Percentiles rank a stretch among this genome's conserved stretches.
Evolutionary conservation across 1,140 invertebrate genomes (phyloP).

Genomic region (Episyrphus balteatus): DNA sequence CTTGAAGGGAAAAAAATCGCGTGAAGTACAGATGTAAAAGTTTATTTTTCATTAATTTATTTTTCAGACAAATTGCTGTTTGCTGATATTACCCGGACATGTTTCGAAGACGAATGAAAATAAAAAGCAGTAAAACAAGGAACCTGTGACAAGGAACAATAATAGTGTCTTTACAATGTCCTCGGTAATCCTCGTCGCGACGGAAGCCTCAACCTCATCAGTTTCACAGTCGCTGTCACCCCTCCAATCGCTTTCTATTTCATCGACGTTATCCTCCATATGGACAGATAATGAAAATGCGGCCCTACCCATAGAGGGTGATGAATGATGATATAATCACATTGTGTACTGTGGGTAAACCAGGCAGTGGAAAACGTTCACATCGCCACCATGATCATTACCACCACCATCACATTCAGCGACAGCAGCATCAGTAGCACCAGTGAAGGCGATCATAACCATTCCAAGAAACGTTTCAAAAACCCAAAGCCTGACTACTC

Average conservation of each 20-base stretch:
- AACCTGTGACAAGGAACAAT: too few species aligned
- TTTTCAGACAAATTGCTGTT: too few species aligned
- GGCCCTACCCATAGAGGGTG: slow-evolving; percentile 12
- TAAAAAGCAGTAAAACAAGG: too few species aligned
- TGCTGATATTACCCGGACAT: too few species aligned
- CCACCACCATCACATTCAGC: slow-evolving; percentile 13
- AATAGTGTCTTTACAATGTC: too few species aligned
- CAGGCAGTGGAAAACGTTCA: neutral
- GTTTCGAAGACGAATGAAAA: too few species aligned
- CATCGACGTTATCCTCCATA: slow-evolving; percentile 24
- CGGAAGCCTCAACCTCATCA: slow-evolving; percentile 14
- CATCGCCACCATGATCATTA: slow-evolving; percentile 1
- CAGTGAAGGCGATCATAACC: neutral
- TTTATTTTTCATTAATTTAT: too few species aligned
- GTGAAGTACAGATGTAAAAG: too few species aligned
- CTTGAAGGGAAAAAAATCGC: too few species aligned
- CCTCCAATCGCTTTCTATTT: slow-evolving; percentile 26
- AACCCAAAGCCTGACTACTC: neutral
- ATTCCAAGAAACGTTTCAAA: slow-evolving; percentile 4
- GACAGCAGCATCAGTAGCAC: slow-evolving; percentile 10
- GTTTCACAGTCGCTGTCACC: slow-evolving; percentile 24
- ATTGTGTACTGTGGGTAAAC: slow-evolving; percentile 11
- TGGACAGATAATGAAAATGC: slow-evolving; percentile 31
- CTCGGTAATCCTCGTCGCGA: too few species aligned
- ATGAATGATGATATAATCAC: slow-evolving; percentile 19